Conservation (phyloP, 2,888 invertebrate genomes). For the Augochlorella aurata region DNA sequence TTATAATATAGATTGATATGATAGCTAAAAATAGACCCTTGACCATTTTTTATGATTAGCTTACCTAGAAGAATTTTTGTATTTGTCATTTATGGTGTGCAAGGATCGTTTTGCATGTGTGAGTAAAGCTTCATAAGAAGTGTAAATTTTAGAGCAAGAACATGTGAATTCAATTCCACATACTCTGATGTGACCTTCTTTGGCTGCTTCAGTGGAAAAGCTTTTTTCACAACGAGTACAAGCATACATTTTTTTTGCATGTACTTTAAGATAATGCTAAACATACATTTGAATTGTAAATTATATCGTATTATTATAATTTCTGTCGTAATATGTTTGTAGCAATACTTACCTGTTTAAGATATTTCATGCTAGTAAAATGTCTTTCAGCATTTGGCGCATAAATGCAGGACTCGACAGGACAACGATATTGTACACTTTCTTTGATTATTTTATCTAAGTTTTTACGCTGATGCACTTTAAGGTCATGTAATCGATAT, state of each 20-base stretch:
- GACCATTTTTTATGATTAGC: constrained; percentile 26
- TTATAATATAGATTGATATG: constrained; percentile 21
- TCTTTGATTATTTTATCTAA: constrained; percentile 74
- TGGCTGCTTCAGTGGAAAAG: constrained; percentile 80
- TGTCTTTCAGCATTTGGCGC: constrained; percentile 72
- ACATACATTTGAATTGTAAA: constrained; percentile 39
- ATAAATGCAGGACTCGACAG: constrained; percentile 77
- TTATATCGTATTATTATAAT: not conserved
- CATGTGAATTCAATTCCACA: constrained; percentile 80
- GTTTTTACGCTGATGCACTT: constrained; percentile 76
- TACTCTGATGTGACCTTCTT: constrained; percentile 78
- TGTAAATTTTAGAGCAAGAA: constrained; percentile 77
- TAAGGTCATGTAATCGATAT: constrained; percentile 77
- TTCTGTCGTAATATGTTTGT: not conserved
- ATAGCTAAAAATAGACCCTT: not conserved
- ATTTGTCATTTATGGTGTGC: constrained; percentile 77
- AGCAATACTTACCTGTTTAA: constrained; percentile 78
- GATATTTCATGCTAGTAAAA: constrained; percentile 79
- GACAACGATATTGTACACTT: constrained; percentile 78
- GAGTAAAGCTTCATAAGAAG: constrained; percentile 80
- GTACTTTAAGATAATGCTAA: constrained; percentile 82
- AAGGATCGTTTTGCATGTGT: constrained; percentile 79
- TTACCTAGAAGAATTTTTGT: constrained; percentile 73
- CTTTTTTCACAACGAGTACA: constrained; percentile 79
- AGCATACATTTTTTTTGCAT: constrained; percentile 79